These are phyloP conservation scores for Alcis repandata DNA, from an alignment of 2,888 invertebrate species.

Conservation along the genomic window DNA sequence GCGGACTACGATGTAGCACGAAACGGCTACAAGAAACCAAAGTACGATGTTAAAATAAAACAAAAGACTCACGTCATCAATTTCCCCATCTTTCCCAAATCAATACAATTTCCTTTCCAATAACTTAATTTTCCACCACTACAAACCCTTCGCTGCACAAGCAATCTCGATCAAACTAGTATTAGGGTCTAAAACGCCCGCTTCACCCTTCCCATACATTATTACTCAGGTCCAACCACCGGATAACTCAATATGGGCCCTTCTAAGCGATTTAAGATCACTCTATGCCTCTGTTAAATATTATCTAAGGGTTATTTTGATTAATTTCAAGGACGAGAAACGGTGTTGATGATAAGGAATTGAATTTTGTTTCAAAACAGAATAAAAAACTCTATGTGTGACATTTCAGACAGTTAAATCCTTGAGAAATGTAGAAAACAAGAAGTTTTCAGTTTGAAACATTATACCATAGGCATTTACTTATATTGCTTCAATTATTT, in stretches of 20 bases:
- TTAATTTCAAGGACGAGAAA: constrained; percentile 67
- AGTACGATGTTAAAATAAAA: background rate
- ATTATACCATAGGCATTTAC: too few relatives aligned
- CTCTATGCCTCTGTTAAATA: constrained; percentile 73
- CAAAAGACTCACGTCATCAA: background rate
- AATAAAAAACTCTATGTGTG: too few relatives aligned
- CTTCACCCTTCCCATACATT: constrained; percentile 74
- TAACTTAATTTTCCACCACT: constrained; percentile 55
- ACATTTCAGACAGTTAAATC: too few relatives aligned
- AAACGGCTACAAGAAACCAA: background rate
- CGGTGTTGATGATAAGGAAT: constrained; percentile 13
- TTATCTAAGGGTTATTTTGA: constrained; percentile 74
- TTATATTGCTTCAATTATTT: too few relatives aligned
- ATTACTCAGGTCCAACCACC: constrained; percentile 78
- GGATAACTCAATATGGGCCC: constrained; percentile 79
- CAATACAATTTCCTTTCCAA: background rate
- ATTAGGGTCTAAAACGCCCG: constrained; percentile 54
- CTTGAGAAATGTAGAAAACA: too few relatives aligned
- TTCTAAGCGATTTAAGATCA: constrained; percentile 81
- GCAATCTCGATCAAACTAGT: constrained; percentile 67
- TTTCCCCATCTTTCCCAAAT: background rate
- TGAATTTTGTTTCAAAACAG: constrained; percentile 7
- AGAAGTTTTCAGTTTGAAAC: too few relatives aligned
- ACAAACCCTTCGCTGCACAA: constrained; percentile 65
- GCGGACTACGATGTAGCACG: too few relatives aligned